Conservation (phyloP, 2,797 vertebrate genomes). For the Strix occidentalis region DNA sequence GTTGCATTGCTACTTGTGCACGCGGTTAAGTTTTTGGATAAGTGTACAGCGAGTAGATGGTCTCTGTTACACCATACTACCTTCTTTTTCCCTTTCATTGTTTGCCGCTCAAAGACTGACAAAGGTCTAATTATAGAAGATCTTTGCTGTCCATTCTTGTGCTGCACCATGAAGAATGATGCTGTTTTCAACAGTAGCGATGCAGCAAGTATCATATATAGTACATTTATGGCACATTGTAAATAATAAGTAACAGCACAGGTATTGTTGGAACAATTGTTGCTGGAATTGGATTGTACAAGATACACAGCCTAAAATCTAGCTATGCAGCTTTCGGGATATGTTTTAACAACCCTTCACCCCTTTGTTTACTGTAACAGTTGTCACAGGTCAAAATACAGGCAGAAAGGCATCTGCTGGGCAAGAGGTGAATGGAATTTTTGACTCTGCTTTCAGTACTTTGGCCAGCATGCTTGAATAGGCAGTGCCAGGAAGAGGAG, state of each 20-base stretch:
- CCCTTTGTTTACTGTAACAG: neutral
- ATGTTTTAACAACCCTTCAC: neutral
- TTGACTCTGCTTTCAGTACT: slow-evolving; percentile 15
- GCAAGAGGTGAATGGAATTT: slow-evolving; percentile 35
- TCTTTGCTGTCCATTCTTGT: neutral
- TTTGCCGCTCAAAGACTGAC: neutral
- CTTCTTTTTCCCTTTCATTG: neutral
- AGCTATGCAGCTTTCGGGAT: neutral
- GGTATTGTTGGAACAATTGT: neutral
- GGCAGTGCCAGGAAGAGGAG: neutral
- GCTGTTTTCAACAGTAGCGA: neutral
- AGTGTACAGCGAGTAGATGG: neutral
- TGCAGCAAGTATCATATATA: neutral
- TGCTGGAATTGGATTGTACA: neutral
- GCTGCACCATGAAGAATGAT: neutral
- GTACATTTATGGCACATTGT: neutral
- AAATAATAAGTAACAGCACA: neutral
- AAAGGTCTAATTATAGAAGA: neutral
- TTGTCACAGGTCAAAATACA: neutral
- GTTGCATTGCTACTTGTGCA: neutral
- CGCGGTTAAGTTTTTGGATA: neutral
- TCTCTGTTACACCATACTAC: neutral
- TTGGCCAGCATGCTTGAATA: neutral
- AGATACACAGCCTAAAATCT: neutral
- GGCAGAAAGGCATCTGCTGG: slow-evolving; percentile 13